phyloP scores from a whole-genome alignment of 1,140 invertebrate species.

The Euura lappo region DNA sequence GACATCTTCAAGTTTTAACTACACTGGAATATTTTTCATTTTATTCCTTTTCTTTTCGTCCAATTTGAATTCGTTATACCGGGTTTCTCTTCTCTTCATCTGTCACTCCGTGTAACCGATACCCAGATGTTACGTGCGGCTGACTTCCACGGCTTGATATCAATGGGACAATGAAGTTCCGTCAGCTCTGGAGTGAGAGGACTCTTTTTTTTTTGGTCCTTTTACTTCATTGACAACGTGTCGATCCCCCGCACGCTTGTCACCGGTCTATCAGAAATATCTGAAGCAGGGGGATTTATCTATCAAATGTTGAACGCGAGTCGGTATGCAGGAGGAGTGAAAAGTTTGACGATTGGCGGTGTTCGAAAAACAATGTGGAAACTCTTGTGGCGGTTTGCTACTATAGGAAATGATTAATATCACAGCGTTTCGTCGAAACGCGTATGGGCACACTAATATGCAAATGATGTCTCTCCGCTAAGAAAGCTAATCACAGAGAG shows the following conservation, averaged over 20 bases:
- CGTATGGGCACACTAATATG: too few species aligned
- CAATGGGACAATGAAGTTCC: not conserved
- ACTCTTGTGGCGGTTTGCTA: too few species aligned
- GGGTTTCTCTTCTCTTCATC: not conserved
- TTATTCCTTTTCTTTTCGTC: too few species aligned
- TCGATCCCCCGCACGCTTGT: not conserved
- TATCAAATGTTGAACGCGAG: too few species aligned
- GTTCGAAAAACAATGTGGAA: too few species aligned
- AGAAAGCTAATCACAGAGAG: conserved; percentile 52
- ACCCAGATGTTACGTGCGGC: not conserved
- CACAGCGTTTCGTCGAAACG: too few species aligned
- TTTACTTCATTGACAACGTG: not conserved
- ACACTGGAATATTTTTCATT: too few species aligned
- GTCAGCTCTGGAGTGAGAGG: not conserved
- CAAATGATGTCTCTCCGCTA: not conserved
- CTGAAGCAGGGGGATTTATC: not conserved
- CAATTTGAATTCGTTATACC: too few species aligned
- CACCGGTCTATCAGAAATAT: not conserved
- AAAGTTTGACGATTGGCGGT: too few species aligned
- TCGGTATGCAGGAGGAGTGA: too few species aligned
- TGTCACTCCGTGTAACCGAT: conserved; percentile 4
- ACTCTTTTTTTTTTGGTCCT: not conserved
- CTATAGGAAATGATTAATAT: too few species aligned
- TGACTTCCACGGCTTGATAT: not conserved
- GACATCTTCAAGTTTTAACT: too few species aligned